Evolutionary conservation across 2,888 invertebrate genomes (phyloP).

Genomic region (Nymphalis c-album): DNA sequence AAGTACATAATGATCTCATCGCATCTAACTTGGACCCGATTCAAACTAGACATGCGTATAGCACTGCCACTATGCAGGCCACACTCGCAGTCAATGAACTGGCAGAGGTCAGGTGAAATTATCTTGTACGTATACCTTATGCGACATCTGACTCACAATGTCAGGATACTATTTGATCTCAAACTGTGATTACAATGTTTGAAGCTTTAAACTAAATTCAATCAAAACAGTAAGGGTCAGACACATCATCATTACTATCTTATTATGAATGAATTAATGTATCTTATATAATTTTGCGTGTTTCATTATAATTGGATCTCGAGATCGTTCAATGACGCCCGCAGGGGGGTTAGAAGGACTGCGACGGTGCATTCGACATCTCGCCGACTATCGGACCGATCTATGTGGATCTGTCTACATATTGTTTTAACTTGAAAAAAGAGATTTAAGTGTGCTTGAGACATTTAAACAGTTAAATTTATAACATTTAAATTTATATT

Average conservation of each 20-base stretch:
- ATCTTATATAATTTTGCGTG: constrained; percentile 15
- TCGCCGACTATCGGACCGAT: constrained; percentile 67
- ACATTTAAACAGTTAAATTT: constrained; percentile 40
- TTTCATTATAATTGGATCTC: constrained; percentile 31
- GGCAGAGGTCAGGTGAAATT: constrained; percentile 80
- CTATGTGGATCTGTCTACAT: constrained; percentile 71
- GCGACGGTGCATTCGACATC: constrained; percentile 72
- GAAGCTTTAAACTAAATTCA: constrained; percentile 6
- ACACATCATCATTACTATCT: not conserved
- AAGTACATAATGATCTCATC: not conserved
- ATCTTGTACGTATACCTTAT: constrained; percentile 69
- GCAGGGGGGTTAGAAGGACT: constrained; percentile 55
- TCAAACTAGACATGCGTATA: constrained; percentile 72
- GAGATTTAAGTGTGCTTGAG: constrained; percentile 34
- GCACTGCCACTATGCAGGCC: constrained; percentile 73
- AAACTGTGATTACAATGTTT: not conserved
- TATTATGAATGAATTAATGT: not conserved
- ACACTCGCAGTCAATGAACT: constrained; percentile 80
- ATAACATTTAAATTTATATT: too few relatives aligned
- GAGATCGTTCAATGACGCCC: constrained; percentile 71
- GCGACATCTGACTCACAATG: constrained; percentile 76
- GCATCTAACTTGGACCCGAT: constrained; percentile 39
- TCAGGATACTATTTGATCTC: constrained; percentile 68
- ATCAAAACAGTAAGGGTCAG: constrained; percentile 2
- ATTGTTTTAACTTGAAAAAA: constrained; percentile 40